These are phyloP conservation scores for Sterrhoptilus dennistouni DNA, from an alignment of 2,113 vertebrate species.

Conservation along the genomic window DNA sequence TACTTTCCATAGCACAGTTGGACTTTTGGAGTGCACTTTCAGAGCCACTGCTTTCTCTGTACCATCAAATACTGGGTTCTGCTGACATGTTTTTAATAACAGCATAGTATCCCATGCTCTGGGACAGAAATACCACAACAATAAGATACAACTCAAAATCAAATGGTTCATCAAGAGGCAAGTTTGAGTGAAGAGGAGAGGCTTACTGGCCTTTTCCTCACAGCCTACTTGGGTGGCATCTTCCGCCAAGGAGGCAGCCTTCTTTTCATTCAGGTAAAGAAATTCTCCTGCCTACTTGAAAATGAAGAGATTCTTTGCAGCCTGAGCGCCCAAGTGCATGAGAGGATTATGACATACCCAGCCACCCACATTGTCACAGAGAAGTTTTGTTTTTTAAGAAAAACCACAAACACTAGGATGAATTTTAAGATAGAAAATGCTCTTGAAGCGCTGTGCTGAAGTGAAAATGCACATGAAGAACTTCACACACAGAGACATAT, in stretches of 20 bases:
- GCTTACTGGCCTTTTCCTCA: background rate
- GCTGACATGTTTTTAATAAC: background rate
- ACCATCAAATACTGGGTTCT: background rate
- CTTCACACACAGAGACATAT: background rate
- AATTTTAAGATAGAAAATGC: background rate
- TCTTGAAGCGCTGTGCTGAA: background rate
- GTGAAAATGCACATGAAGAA: background rate
- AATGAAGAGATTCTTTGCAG: conserved; percentile 47
- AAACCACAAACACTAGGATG: background rate
- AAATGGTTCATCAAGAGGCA: background rate
- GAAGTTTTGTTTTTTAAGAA: background rate
- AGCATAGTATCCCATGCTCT: background rate
- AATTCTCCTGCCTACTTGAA: conserved; percentile 29
- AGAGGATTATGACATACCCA: conserved; percentile 61
- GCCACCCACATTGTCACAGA: conserved; percentile 41
- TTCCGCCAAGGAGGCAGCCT: background rate
- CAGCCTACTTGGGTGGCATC: conserved; percentile 48
- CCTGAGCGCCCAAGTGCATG: conserved; percentile 57
- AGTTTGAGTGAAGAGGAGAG: background rate
- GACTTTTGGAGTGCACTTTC: background rate
- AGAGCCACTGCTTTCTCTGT: background rate
- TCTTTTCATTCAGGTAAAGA: conserved; percentile 59
- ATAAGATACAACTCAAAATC: background rate
- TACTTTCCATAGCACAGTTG: background rate
- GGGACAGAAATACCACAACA: conserved; percentile 18